Base-by-base conservation (phyloP, 2,888 invertebrate species). In the Beris chalybata region DNA sequence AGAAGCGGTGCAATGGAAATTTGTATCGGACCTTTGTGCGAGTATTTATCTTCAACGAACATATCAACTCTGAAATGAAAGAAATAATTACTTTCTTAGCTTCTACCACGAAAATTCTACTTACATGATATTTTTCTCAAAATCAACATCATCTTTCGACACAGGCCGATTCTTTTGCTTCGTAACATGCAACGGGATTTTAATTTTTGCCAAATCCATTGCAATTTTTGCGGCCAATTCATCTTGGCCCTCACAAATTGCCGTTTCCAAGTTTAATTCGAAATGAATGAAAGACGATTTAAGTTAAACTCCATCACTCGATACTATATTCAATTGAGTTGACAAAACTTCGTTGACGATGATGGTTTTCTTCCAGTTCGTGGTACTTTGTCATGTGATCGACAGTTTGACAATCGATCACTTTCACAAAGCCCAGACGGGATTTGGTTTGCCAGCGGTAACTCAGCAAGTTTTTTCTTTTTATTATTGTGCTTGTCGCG, bases 21-120 rank as follows among this genome's bases (percentile, higher is more conserved):
- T 7, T 87, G 85, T 74, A 92, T 88, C 7, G 92, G 92, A 1
- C 92, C 92, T 75, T 90, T 85, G 71, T 91, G 90, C n/a, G 90
- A 89, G 73, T 89, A 84, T 76, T 88, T 87, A 77, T 93, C 92
- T 80, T 93, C 92, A 47, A 93, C 89, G 81, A 89, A 91, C 81
- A 93, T 86, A 72, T 90, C 86, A 70, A 92, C 87, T 72, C 90
- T 92, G 78, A 75, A 80, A 77, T 11, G 48, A 53, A 52, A 57
- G 52, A 2, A 68, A 45, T 48, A 43, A 15, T 12, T 3, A 12
- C 44, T 13, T 56, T 44, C 13, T 15, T 22, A 47, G 5, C n/a
- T 47, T 4, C 44, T 44, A 9, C 11, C 12, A 44, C 11, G n/a
- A 44, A 44, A 11, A 45, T 31, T 31, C 4, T 64, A 68, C 68